Conservation (phyloP, 2,113 vertebrate genomes). For the Polyodon spathula region DNA sequence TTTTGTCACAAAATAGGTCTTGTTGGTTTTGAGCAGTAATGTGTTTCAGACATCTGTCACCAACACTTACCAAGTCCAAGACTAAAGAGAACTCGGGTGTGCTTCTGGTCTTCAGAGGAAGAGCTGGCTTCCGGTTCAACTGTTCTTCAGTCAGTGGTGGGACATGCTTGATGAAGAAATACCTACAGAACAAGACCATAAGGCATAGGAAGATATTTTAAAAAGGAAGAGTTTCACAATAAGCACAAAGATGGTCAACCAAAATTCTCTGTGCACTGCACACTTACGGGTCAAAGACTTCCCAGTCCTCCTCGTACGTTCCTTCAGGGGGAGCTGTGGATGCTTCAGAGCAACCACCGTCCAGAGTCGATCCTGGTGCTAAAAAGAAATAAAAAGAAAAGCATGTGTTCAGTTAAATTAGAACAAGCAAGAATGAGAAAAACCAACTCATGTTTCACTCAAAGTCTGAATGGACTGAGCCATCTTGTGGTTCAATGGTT, state of each 20-base stretch:
- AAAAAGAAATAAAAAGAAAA: slow-evolving; percentile 34
- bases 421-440: neutral
- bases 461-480: neutral
- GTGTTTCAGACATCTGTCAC: no score
- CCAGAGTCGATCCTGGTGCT: slow-evolving; percentile 80
- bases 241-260: no score
- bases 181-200: slow-evolving; percentile 56
- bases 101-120: slow-evolving; percentile 95
- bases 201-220: neutral
- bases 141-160: slow-evolving; percentile 96
- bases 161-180: slow-evolving; percentile 98
- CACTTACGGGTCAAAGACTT: slow-evolving; percentile 98
- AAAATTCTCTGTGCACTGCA: neutral
- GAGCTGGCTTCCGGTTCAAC: slow-evolving; percentile 89
- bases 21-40: no score
- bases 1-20: no score
- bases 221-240: neutral
- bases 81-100: slow-evolving; percentile 96
- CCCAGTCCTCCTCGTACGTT: slow-evolving; percentile 97
- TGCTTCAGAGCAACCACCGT: slow-evolving; percentile 72
- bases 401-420: neutral
- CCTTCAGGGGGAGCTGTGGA: slow-evolving; percentile 77
- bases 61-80: slow-evolving; percentile 77
- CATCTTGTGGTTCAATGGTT: no score
- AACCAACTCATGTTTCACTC: no score